phyloP scores from a whole-genome alignment of 2,797 vertebrate genomes.

The Gastrophryne carolinensis region DNA sequence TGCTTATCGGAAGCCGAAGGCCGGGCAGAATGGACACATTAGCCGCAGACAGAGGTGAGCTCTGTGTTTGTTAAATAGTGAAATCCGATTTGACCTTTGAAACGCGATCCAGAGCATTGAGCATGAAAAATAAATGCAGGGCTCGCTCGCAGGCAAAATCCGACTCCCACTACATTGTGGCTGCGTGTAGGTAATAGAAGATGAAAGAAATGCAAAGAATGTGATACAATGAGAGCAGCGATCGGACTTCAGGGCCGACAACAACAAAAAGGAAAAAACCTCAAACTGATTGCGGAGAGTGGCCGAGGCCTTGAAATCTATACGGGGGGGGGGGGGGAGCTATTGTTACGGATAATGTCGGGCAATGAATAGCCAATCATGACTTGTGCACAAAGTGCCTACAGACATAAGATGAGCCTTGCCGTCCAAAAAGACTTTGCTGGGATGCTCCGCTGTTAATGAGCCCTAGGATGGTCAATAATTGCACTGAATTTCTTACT shows the following conservation, averaged over 20 bases:
- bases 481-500: no score
- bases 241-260: neutral
- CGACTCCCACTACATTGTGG: slow-evolving; percentile 38
- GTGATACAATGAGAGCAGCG: slow-evolving; percentile 27
- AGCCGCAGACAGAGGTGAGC: neutral
- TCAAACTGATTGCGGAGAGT: neutral
- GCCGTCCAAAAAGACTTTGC: no score
- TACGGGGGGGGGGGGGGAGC: no score
- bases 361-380: neutral
- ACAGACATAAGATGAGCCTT: no score
- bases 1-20: neutral
- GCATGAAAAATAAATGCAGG: slow-evolving; percentile 41
- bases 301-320: neutral
- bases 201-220: slow-evolving; percentile 25
- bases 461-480: no score
- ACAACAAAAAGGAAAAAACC: neutral
- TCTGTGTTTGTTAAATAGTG: slow-evolving; percentile 31
- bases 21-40: neutral
- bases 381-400: no score
- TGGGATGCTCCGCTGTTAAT: no score
- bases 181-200: slow-evolving; percentile 13
- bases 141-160: slow-evolving; percentile 24
- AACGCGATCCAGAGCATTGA: slow-evolving; percentile 23
- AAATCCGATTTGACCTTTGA: slow-evolving; percentile 41
- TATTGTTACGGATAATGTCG: neutral